Evolutionary conservation across 2,888 invertebrate genomes (phyloP).

Genomic region (Pycnomerus fuliginosus): DNA sequence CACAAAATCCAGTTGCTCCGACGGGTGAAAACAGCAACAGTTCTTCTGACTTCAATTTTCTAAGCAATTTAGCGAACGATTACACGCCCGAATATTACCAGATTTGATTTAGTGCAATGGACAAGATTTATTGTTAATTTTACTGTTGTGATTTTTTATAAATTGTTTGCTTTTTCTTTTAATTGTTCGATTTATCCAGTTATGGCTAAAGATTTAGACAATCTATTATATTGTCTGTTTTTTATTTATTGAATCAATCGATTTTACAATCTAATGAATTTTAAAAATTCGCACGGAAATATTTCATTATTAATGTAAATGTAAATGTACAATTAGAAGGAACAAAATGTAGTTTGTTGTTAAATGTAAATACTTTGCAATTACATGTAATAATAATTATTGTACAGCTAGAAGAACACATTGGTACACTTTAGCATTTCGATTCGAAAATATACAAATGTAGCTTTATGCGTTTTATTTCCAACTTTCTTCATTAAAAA

Average conservation of each 20-base stretch:
- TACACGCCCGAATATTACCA: conserved; percentile 91
- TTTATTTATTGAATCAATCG: conserved; percentile 14
- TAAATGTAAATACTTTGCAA: conserved; percentile 46
- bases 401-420: conserved; percentile 50
- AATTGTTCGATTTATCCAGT: conserved; percentile 11
- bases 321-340: conserved; percentile 45
- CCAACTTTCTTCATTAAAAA: no score
- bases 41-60: conserved; percentile 92
- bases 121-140: conserved; percentile 33
- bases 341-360: conserved; percentile 45
- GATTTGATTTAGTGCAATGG: conserved; percentile 57
- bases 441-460: conserved; percentile 48
- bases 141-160: conserved; percentile 20
- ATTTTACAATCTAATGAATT: conserved; percentile 17
- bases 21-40: conserved; percentile 82
- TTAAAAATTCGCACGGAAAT: conserved; percentile 1
- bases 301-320: conserved; percentile 41
- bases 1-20: conserved; percentile 35
- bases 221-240: conserved; percentile 10
- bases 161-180: conserved; percentile 12
- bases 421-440: conserved; percentile 50
- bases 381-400: conserved; percentile 45
- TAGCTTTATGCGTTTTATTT: conserved; percentile 37
- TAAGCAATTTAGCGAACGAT: conserved; percentile 89
- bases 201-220: conserved; percentile 13